Evolutionary conservation across 2,797 vertebrate species (phyloP), one percentile per base, ranked within the genome.

Genomic region (Phataginus tetradactyla): DNA sequence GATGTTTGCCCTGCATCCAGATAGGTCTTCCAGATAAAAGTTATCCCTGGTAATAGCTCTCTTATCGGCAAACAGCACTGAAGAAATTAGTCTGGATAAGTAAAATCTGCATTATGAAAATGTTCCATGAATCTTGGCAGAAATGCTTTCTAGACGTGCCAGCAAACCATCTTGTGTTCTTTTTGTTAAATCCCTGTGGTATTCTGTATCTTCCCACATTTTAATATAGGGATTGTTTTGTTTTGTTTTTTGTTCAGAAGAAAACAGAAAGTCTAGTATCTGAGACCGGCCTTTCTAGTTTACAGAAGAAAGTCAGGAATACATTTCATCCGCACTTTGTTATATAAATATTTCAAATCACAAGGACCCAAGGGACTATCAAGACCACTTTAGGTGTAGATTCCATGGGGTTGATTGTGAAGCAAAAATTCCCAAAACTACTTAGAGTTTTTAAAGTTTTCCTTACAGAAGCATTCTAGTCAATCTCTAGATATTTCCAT

Each of bases 321-420:
- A 68, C 29, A 66, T 98, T 96, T 94, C 97, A 96, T 32, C 5
- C 83, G n/a, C 37, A 85, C 13, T 74, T 55, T 97, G 37, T 86
- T 96, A 59, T 45, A 94, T 63, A 96, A 96, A 95, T 57, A 29
- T 71, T 92, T 80, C 84, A 96, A 75, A 96, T 14, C 55, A 8
- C 25, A 53, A 68, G 5, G 0, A 84, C 78, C 20, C 25, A 17
- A 32, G 55, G 86, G 80, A 96, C 63, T 97, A 93, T 66, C 1
- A 23, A 89, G 87, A 69, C 53, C n/a, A 78, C 27, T 51, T 14
- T 29, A 91, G 23, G 72, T 68, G 87, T 51, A 68, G 18, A 53
- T 21, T 59, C 14, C 53, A n/a, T 37, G 92, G 25, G 57, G 23
- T 90, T 98, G 97, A 98, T 95, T 96, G 96, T 39, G 83, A 37